Base-by-base conservation (phyloP, 2,113 vertebrate genomes). In the Amphilophus citrinellus region DNA sequence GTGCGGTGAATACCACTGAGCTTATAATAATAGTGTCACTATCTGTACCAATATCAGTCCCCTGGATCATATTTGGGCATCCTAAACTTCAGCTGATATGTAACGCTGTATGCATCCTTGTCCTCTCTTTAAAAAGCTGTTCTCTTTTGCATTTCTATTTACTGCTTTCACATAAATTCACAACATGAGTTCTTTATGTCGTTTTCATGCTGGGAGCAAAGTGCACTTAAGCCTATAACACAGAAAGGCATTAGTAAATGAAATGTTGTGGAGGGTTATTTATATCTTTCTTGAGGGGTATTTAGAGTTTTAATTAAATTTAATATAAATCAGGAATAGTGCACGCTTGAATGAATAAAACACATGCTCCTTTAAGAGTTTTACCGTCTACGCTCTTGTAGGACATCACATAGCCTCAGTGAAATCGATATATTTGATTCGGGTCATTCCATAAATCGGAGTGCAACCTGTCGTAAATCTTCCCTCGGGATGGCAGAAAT, bases 401-500 rank as follows among this genome's bases (percentile, higher is more conserved):
- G 59, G 62, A 77, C 20, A 24, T 30, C 6, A 47, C 27, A 82
- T 39, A 35, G 61, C 79, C 84, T 79, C 80, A 62, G 57, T 60
- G 7, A 13, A 82, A 79, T 56, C 73, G 10, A 87, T 91, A 83
- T 85, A 92, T 84, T 57, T 82, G n/a, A 61, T 53, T 60, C 37
- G n/a, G 79, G 57, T 87, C 39, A 65, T 14, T 59, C 63, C 60
- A 87, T 90, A 86, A 92, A 87, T 32, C 60, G 50, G 14, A 77
- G 82, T 27, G 58, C 77, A 87, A 73, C 76, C 71, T 77, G 47
- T 60, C 3, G 1, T 85, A 53, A 90, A 50, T 53, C 65, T 35
- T 61, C 15, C 39, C 79, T 86, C 17, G 4, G 78, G 35, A 75
- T n/a, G 63, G n/a, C 78, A 80, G 53, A 22, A 84, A 88, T 85